phyloP scores from a whole-genome alignment of 2,113 vertebrate genomes.

The Hemiprocne comata region DNA sequence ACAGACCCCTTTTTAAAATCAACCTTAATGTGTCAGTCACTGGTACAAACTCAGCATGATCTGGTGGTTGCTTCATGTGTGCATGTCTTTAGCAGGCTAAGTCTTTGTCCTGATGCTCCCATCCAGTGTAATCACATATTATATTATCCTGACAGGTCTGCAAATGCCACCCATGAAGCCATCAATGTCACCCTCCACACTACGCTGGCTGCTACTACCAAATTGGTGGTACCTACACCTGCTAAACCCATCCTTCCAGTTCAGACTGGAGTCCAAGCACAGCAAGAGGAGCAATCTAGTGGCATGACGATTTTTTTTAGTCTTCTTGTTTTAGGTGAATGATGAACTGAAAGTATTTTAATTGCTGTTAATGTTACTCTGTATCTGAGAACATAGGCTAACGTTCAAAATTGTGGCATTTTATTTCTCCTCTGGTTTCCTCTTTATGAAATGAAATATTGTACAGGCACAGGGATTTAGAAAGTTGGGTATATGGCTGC shows the following conservation, averaged over 20 bases:
- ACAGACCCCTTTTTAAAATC: background rate
- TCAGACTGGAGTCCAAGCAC: slow-evolving; percentile 94
- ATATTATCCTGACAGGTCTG: slow-evolving; percentile 65
- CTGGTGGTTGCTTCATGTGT: background rate
- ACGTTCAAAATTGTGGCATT: background rate
- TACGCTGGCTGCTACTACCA: slow-evolving; percentile 77
- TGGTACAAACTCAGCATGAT: background rate
- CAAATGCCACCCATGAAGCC: slow-evolving; percentile 80
- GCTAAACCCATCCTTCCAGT: slow-evolving; percentile 91
- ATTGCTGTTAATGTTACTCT: background rate
- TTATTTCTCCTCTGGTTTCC: background rate
- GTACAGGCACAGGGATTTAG: background rate
- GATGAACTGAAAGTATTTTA: background rate
- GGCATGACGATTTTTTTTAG: slow-evolving; percentile 99
- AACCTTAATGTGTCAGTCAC: fast-evolving
- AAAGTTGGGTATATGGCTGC: background rate
- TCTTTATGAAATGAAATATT: background rate
- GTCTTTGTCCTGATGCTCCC: background rate
- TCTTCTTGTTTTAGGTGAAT: slow-evolving; percentile 92
- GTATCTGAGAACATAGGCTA: background rate
- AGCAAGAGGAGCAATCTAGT: slow-evolving; percentile 97
- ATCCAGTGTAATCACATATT: fast-evolving
- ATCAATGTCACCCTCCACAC: slow-evolving; percentile 84
- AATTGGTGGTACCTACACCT: slow-evolving; percentile 82
- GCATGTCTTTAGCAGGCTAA: fast-evolving